phyloP scores from a whole-genome alignment of 1,140 invertebrate species.

The Lepidurus couesii region DNA sequence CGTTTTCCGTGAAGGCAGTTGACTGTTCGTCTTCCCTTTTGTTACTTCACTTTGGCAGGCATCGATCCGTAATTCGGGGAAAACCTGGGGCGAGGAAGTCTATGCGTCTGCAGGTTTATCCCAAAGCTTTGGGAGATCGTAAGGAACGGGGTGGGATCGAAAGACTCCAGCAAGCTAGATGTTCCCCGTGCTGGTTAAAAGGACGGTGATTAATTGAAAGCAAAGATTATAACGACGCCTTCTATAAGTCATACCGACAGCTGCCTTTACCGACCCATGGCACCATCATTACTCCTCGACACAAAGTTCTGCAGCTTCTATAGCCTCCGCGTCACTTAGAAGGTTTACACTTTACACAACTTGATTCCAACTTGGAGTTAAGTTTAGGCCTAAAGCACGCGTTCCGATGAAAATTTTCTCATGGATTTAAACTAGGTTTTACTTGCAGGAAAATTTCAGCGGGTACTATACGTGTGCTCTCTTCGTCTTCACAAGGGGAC shows the following conservation, averaged over 20 bases:
- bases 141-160: background rate
- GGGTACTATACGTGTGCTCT: no score
- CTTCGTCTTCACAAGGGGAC: no score
- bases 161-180: background rate
- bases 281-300: background rate
- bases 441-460: no score
- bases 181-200: background rate
- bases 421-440: no score
- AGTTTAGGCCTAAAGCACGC: background rate
- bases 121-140: background rate
- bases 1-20: background rate
- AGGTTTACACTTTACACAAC: background rate
- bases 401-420: no score
- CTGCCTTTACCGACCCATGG: background rate
- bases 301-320: background rate
- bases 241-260: slow-evolving; percentile 12
- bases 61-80: slow-evolving; percentile 4
- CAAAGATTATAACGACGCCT: slow-evolving; percentile 10
- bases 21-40: background rate
- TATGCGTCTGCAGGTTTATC: background rate
- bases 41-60: background rate
- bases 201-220: slow-evolving; percentile 10
- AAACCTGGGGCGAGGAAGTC: background rate
- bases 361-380: background rate
- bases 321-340: background rate